Evolutionary conservation across 2,113 vertebrate species (phyloP), one percentile per base, ranked within the genome.

Genomic region (Microtus pennsylvanicus): DNA sequence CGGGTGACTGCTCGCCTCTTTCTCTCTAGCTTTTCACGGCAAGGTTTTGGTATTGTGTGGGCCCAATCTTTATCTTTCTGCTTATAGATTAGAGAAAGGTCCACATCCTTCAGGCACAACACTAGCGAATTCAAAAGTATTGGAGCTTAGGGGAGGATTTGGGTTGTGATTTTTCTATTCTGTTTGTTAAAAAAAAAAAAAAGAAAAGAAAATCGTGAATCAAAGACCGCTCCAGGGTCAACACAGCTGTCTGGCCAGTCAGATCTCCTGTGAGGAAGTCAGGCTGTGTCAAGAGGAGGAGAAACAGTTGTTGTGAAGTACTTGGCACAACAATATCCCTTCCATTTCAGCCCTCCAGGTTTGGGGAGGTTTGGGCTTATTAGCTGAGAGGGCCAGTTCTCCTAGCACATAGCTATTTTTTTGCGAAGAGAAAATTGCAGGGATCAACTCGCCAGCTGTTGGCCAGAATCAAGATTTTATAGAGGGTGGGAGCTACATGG

Each of bases 391-490:
- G 94, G 96, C 93, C 94, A 81, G 75, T 94, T 93, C 76, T 87
- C 52, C 74, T 35, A 24, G 24, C 87, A 78, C 93, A 94, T 87
- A 97, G 91, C 93, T 94, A 80, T 95, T 97, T 95, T 52, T 55
- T 94, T 97, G 90, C 83, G 47, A 38, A 96, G 91, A 80, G 96
- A 96, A 97, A 97, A 96, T 96, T 97, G 91, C 95, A 91, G 89
- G 97, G 97, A 94, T 98, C 93, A 96, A 67, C 88, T 96, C 67
- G 67, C 90, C 95, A 97, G 97, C 94, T 97, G 97, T 91, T 97
- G 95, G 94, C 94, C 94, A 93, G 94, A 94, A 85, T 83, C 61
- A 14, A 58, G 94, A 61, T 75, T 97, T 94, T 83, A 11, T 67
- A 89, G 81, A 95, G 74, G 63, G 55, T 72, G 42, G 42, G 90